These are phyloP conservation scores for Rattus rattus DNA, from an alignment of 2,113 vertebrate genomes.

Conservation along the genomic window DNA sequence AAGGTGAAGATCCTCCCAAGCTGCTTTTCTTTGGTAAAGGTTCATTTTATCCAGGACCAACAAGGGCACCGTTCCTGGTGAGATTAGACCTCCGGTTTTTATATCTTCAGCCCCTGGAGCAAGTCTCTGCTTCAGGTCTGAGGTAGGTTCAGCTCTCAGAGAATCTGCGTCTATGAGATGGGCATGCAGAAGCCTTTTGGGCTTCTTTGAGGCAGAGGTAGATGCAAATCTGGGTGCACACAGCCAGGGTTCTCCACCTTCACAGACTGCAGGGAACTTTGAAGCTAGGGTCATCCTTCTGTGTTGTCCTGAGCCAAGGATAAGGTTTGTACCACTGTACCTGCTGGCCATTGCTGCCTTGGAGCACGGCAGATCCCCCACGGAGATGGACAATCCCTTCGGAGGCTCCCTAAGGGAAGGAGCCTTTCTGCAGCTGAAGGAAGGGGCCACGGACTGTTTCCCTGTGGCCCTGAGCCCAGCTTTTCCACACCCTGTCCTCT, in stretches of 20 bases:
- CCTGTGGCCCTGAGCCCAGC: not conserved
- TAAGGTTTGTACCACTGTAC: not conserved
- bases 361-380: not conserved
- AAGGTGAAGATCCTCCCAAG: not conserved
- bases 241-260: not conserved
- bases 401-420: not conserved
- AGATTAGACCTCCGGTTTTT: not conserved
- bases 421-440: not conserved
- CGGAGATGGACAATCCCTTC: not conserved
- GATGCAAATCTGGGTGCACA: not conserved
- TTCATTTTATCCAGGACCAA: not conserved
- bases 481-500: not conserved
- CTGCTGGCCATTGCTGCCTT: no score
- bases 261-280: not conserved
- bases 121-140: not conserved
- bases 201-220: no score
- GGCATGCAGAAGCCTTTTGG: fast-evolving
- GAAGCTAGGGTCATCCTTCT: not conserved
- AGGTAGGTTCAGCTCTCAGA: not conserved
- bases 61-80: not conserved
- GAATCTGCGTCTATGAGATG: not conserved
- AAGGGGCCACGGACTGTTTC: fast-evolving
- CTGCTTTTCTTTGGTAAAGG: not conserved
- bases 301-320: not conserved
- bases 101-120: not conserved